Conservation (phyloP, 1,140 invertebrate species). For the Drosophila tropicalis region DNA sequence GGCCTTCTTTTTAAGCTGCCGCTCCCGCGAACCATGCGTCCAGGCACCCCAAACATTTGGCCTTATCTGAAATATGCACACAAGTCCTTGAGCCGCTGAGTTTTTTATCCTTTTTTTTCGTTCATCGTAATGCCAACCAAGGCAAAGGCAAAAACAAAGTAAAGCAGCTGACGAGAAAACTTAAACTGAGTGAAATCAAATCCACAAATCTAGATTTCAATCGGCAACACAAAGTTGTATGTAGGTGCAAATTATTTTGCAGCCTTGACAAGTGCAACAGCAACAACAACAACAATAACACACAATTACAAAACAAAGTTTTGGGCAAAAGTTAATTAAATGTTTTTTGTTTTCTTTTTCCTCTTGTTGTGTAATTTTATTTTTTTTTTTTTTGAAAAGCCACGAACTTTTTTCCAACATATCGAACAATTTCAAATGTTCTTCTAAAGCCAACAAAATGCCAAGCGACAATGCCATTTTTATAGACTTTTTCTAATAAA, state of each 20-base stretch:
- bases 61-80: slow-evolving; percentile 81
- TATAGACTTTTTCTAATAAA: slow-evolving; percentile 72
- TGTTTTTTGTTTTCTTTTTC: slow-evolving; percentile 16
- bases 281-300: slow-evolving; percentile 37
- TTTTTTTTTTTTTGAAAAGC: slow-evolving; percentile 40
- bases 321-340: slow-evolving; percentile 54
- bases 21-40: slow-evolving; percentile 44
- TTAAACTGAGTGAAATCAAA: slow-evolving; percentile 27
- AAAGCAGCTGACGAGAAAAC: slow-evolving; percentile 45
- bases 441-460: slow-evolving; percentile 52
- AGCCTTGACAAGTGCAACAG: slow-evolving; percentile 64
- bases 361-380: slow-evolving; percentile 13
- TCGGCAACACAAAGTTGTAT: slow-evolving; percentile 53
- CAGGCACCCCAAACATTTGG: slow-evolving; percentile 69
- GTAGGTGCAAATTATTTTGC: slow-evolving; percentile 35
- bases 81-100: slow-evolving; percentile 62
- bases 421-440: slow-evolving; percentile 48
- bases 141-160: slow-evolving; percentile 44
- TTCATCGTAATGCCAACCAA: slow-evolving; percentile 61
- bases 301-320: slow-evolving; percentile 16
- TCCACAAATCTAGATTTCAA: slow-evolving; percentile 15
- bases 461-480: slow-evolving; percentile 66
- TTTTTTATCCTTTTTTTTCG: slow-evolving; percentile 2
- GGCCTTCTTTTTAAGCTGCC: slow-evolving; percentile 26
- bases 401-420: slow-evolving; percentile 61